Conservation (phyloP, 2,888 invertebrate species). For the Mantis religiosa region DNA sequence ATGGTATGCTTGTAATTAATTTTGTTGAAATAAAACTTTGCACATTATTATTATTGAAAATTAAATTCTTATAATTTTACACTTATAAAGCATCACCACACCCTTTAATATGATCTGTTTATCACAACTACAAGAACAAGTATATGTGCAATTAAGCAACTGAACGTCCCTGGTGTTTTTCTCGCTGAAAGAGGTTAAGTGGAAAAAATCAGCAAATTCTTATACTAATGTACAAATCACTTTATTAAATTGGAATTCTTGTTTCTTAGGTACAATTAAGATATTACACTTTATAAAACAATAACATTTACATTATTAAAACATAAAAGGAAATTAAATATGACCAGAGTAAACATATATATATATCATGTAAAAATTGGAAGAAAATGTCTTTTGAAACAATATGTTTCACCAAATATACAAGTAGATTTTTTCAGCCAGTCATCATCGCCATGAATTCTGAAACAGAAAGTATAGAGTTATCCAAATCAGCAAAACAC, state of each 20-base stretch:
- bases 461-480: constrained; percentile 52
- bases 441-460: constrained; percentile 97
- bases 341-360: not conserved
- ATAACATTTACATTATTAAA: not conserved
- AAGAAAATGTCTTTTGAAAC: constrained; percentile 18
- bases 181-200: no score
- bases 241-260: not conserved
- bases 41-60: not conserved
- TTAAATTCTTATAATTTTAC: not conserved
- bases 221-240: not conserved
- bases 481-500: not conserved
- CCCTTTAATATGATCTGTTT: no score
- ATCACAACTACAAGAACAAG: no score
- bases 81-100: no score
- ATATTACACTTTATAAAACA: not conserved
- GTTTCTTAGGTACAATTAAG: not conserved
- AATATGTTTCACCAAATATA: not conserved
- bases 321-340: not conserved
- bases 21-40: not conserved
- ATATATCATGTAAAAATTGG: constrained; percentile 7
- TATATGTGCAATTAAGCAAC: no score
- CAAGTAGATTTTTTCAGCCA: constrained; percentile 44
- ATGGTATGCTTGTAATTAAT: not conserved
- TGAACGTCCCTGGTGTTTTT: no score
- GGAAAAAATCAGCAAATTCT: not conserved